Evolutionary conservation across 2,888 invertebrate genomes (phyloP).

Genomic region (Erannis defoliaria): DNA sequence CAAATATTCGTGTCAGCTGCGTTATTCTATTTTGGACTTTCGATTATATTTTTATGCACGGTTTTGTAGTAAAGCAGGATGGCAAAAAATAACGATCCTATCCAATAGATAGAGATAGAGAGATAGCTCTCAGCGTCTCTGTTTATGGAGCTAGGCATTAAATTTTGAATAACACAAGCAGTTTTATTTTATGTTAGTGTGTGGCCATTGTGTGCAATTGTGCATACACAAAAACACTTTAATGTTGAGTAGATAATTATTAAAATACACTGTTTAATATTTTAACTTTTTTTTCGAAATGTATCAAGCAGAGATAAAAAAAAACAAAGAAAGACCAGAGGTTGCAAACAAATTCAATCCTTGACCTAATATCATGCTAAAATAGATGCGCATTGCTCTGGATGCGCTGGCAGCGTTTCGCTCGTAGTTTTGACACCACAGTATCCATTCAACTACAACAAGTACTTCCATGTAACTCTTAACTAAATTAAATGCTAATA

Average conservation of each 20-base stretch:
- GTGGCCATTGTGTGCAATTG: background rate
- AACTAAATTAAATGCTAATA: constrained; percentile 20
- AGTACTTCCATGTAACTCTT: constrained; percentile 31
- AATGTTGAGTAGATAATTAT: background rate
- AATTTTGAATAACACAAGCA: background rate
- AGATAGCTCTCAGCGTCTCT: background rate
- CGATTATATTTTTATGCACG: constrained; percentile 56
- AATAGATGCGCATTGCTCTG: constrained; percentile 81
- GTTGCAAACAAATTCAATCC: constrained; percentile 66
- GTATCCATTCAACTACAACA: constrained; percentile 44
- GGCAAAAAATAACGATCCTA: constrained; percentile 7
- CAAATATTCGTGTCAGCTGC: constrained; percentile 71
- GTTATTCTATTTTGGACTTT: constrained; percentile 72
- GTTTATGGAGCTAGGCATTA: background rate
- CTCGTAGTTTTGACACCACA: constrained; percentile 51
- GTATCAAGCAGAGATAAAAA: constrained; percentile 25
- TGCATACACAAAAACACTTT: background rate
- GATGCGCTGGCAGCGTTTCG: constrained; percentile 68
- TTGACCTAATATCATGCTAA: constrained; percentile 80
- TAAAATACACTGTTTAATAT: background rate
- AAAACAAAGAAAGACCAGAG: too few species aligned
- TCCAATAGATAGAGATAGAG: too few species aligned
- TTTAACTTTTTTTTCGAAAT: constrained; percentile 4
- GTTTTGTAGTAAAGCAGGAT: constrained; percentile 52
- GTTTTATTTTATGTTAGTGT: constrained; percentile 3